Evolutionary conservation across 1,140 invertebrate genomes (phyloP), one percentile per base, ranked within the genome.

Genomic region (Metaphire vulgaris): DNA sequence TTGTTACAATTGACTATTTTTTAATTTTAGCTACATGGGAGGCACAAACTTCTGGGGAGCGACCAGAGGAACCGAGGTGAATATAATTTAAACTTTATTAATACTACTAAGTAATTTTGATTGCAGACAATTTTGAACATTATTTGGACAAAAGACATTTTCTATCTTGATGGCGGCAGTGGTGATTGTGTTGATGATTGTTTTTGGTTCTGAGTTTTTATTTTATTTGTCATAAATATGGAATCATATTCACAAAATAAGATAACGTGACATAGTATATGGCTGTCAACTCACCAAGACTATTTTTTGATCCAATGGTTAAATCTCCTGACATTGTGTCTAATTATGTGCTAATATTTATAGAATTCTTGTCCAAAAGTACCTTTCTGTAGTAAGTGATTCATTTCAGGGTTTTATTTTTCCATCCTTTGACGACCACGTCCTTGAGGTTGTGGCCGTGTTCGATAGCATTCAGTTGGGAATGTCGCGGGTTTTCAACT

Each of bases 1-100:
- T n/a, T n/a, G n/a, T n/a, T n/a, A n/a, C n/a, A n/a, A n/a, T n/a
- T n/a, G n/a, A n/a, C n/a, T n/a, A n/a, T 81, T 77, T 65, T 82
- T 76, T 79, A 66, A 82, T 86, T 83, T 15, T 82, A 93, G 94
- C 83, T 98, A 97, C 85, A 96, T 96, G 92, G 96, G 96, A 12
- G 96, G 96, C 34, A 96, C 95, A n/a, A 98, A 98, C 86, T 98
- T 98, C 84, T 98, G 96, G 96, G 96, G 95, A 76, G 93, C 92
- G 1, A 91, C 90, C 2, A 93, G 95, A 83, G 92, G 92, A 81
- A 93, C 94, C 80, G 93, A 95, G 79, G 88, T 93, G 21, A 96
- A 33, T 16, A 30, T 26, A 70, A 31, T 70, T 28, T 14, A 70
- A 29, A 15, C 14, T 15, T 70, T 65, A 65, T 65, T 14, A 65